Evolutionary conservation across 2,888 invertebrate species (phyloP), one percentile per base, ranked within the genome.

Genomic region (Acanthococcus lagerstroemiae): DNA sequence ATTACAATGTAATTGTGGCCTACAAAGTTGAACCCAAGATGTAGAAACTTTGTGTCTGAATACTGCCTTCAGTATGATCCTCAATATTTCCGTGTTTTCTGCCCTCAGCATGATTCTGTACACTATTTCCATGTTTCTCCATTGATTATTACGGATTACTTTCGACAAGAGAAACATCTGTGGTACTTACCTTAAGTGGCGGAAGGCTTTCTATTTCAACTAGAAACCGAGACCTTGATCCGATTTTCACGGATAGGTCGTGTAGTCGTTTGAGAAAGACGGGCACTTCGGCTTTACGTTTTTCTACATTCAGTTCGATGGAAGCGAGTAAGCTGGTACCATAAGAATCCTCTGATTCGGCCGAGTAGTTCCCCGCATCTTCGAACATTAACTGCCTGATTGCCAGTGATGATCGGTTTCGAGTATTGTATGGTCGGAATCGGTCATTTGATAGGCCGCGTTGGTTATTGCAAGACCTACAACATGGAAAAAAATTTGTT

Each of bases 181-280:
- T n/a, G n/a, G 9, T 25, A 71, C 76, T 74, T 76, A 90, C 92
- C 84, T 87, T 87, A 71, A 87, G 82, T 75, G 87, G 88, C 54
- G 86, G 83, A 57, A 86, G 82, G 77, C 88, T 89, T 74, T 85
- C 80, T 70, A 91, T 87, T 78, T 92, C 91, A 55, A 90, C 88
- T 55, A 92, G 81, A 73, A 92, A 86, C 72, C 91, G 80, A 1
- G 90, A 88, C 73, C 91, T 81, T 50, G 90, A 89, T 73, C 93
- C 93, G 73, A 94, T 91, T 79, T 93, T 91, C 68, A 90, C 91
- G 15, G 88, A 85, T 63, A 92, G 83, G 77, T 94, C 91, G 74
- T 86, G 87, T 61, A 94, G 83, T 69, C 90, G 82, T 68, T 93
- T 82, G 69, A 91, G 79, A 78, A 95, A 93, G 70, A 84, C 81